Evolutionary conservation across 2,888 invertebrate species (phyloP), one percentile per base, ranked within the genome.

Genomic region (Dolichopus griseipennis): DNA sequence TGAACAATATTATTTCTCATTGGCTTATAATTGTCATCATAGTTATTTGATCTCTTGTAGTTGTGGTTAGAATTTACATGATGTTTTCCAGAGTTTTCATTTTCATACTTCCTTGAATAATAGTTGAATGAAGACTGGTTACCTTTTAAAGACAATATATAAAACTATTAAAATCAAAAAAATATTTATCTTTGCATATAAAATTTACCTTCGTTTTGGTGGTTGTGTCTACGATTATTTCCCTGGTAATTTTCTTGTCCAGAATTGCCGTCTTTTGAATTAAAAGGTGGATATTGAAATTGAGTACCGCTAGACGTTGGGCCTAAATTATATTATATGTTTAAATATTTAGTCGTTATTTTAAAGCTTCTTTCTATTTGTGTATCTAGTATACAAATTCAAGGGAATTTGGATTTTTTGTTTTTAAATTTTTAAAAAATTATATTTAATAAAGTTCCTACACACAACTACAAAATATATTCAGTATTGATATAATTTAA

Each of bases 221-320:
- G 67, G 65, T 70, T 68, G 21, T 70, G 66, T 64, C 69, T 64
- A 66, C 69, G 66, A 37, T 68, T 65, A 79, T 93, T 92, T 93
- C 93, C 94, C 75, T 93, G 91, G 63, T 64, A 68, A 33, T 67
- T 76, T 83, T 94, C 94, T 80, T 93, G 93, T 93, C 93, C 94
- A 75, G 93, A 91, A 65, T 64, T 67, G 27, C 66, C 76, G 83
- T 94, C 94, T 79, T 92, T 92, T 78, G 92, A 91, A 82, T 93
- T 93, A 84, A 94, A 95, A 77, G 92, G 90, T 83, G 94, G 92
- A 86, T 93, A 93, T 80, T 93, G 93, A 85, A 93, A 93, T 77
- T 92, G 91, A 70, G 87, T 86, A 21, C 69, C 70, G 64, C 70
- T 70, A 64, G 68, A 69, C 73, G 86, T 37, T 37, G 64, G n/a